phyloP scores from a whole-genome alignment of 2,888 invertebrate species.

The Halictus ligatus region DNA sequence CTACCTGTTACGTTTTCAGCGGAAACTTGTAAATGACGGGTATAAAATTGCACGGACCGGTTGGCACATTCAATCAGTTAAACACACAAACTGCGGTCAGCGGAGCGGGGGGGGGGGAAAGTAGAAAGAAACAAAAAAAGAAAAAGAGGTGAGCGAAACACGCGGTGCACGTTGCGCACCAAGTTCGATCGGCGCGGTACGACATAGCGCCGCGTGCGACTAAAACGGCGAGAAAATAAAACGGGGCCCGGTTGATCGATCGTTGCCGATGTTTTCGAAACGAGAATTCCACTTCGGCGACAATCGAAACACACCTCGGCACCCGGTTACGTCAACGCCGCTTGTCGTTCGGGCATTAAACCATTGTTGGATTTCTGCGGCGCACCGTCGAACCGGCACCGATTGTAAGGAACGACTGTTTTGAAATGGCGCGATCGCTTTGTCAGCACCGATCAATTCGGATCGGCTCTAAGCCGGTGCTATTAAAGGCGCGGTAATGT shows the following conservation, averaged over 20 bases:
- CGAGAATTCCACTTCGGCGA: slow-evolving; percentile 33
- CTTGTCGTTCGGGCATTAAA: slow-evolving; percentile 31
- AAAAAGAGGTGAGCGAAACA: neutral
- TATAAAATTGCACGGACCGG: slow-evolving; percentile 10
- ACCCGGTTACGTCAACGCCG: slow-evolving; percentile 39
- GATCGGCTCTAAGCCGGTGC: neutral
- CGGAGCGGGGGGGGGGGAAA: neutral
- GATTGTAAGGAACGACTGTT: slow-evolving; percentile 15
- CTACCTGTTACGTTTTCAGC: slow-evolving; percentile 44
- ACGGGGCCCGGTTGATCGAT: slow-evolving; percentile 41
- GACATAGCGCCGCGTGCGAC: neutral
- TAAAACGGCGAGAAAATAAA: slow-evolving; percentile 38
- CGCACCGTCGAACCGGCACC: neutral
- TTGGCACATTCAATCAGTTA: neutral
- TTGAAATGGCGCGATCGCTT: neutral
- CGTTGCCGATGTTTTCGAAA: slow-evolving; percentile 47
- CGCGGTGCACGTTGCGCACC: neutral
- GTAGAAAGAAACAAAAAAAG: neutral
- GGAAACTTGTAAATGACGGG: slow-evolving; percentile 35
- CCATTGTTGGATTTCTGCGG: slow-evolving; percentile 17
- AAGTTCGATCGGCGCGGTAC: neutral
- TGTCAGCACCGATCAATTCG: neutral
- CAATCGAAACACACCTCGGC: slow-evolving; percentile 55
- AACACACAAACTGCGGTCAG: neutral
- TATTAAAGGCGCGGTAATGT: slow-evolving; percentile 2